Evolutionary conservation across 2,797 vertebrate genomes (phyloP).

Genomic region (Tachyglossus aculeatus): DNA sequence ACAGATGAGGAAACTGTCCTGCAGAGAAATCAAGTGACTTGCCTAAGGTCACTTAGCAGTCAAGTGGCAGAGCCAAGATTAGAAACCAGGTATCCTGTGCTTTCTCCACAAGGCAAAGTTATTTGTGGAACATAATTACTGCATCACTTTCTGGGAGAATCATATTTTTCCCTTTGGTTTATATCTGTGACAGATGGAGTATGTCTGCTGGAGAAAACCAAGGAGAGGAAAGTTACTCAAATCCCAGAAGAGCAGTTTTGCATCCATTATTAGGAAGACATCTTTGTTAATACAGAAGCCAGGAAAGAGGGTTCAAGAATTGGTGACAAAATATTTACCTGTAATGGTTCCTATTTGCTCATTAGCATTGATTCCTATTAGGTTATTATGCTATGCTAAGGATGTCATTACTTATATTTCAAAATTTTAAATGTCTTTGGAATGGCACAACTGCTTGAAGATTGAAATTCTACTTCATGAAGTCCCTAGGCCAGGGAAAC

Average conservation of each 20-base stretch:
- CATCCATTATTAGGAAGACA: slow-evolving; percentile 57
- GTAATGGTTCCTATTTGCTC: slow-evolving; percentile 24
- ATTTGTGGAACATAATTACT: slow-evolving; percentile 1
- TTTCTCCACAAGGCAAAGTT: no score
- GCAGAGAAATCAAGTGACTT: no score
- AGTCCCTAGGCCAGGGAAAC: no score
- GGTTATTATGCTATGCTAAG: slow-evolving; percentile 37
- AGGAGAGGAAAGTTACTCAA: slow-evolving; percentile 57
- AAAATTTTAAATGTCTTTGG: slow-evolving; percentile 23
- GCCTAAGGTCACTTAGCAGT: no score
- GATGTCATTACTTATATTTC: slow-evolving; percentile 45
- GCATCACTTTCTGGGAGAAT: slow-evolving; percentile 29
- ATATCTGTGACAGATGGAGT: slow-evolving; percentile 56
- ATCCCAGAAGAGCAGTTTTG: slow-evolving; percentile 55
- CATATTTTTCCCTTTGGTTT: slow-evolving; percentile 22
- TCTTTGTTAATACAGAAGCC: slow-evolving; percentile 58
- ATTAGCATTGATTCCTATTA: slow-evolving; percentile 54
- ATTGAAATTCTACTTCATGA: slow-evolving; percentile 8
- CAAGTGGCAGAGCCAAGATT: no score
- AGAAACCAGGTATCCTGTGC: no score
- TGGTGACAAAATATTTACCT: slow-evolving; percentile 34
- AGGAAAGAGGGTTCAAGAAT: slow-evolving; percentile 40
- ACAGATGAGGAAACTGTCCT: no score
- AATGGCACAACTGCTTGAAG: slow-evolving; percentile 10
- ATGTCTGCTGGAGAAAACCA: slow-evolving; percentile 49